Evolutionary conservation across 2,797 vertebrate species (phyloP).

Genomic region (Melanotaenia parkinsoni): DNA sequence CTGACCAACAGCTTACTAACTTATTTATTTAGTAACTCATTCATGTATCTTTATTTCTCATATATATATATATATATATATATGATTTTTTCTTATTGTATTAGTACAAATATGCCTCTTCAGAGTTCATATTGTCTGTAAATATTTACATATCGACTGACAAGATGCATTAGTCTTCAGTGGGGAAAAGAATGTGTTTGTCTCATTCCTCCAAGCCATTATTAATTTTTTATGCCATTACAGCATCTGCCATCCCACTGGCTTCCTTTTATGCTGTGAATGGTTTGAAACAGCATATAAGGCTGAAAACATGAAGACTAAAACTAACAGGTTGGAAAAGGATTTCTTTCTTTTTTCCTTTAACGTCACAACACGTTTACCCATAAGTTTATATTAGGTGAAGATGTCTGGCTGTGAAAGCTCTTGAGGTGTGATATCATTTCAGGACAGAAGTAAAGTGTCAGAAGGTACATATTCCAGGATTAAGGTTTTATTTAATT

Average conservation of each 20-base stretch:
- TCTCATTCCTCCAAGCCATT: conserved; percentile 13
- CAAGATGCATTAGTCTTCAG: background rate
- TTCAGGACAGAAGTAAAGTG: background rate
- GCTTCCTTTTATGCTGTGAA: conserved; percentile 30
- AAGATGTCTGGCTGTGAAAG: conserved; percentile 13
- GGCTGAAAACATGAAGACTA: conserved; percentile 26
- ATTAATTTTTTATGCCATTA: conserved; percentile 35
- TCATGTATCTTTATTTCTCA: too few species aligned
- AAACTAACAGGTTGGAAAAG: conserved; percentile 16
- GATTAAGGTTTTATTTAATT: background rate
- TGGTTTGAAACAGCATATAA: too few species aligned
- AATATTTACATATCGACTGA: background rate
- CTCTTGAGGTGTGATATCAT: conserved; percentile 4
- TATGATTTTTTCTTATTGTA: background rate
- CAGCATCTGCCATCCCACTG: conserved; percentile 24
- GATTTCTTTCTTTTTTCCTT: background rate
- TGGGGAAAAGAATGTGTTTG: background rate
- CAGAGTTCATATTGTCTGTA: background rate
- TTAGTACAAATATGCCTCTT: too few species aligned
- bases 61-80: too few species aligned
- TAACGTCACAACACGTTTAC: conserved; percentile 19
- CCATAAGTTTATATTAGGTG: background rate
- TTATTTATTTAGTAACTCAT: too few species aligned
- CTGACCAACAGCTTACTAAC: background rate
- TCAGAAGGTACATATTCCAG: background rate